Evolutionary conservation across 2,888 invertebrate genomes (phyloP).

Genomic region (Drosophila affinis): DNA sequence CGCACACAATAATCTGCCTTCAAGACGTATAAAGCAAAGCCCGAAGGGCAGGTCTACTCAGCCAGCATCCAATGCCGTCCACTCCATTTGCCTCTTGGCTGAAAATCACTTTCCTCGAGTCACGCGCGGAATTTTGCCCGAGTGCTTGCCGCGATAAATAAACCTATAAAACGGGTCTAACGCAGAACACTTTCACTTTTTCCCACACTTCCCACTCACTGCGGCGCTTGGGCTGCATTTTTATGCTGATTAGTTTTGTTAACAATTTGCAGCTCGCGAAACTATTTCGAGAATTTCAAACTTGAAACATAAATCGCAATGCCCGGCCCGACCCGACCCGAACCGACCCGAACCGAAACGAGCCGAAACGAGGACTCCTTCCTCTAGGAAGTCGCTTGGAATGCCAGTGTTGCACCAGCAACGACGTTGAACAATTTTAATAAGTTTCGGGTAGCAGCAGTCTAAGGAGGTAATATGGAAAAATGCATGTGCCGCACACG

Average conservation of each 20-base stretch:
- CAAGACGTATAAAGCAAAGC: neutral
- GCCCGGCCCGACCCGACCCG: constrained; percentile 12
- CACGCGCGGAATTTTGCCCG: constrained; percentile 16
- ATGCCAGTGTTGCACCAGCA: constrained; percentile 44
- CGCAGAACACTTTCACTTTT: constrained; percentile 60
- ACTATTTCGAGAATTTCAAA: constrained; percentile 67
- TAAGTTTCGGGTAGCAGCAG: constrained; percentile 47
- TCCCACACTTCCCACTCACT: neutral
- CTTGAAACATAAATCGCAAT: constrained; percentile 62
- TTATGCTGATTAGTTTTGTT: constrained; percentile 73
- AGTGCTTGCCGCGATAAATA: constrained; percentile 37
- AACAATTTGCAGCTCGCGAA: constrained; percentile 74
- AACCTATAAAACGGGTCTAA: constrained; percentile 45
- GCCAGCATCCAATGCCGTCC: neutral
- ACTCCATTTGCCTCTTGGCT: constrained; percentile 36
- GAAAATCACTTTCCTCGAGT: neutral
- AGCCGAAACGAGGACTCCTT: too few relatives aligned
- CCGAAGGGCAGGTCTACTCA: too few relatives aligned
- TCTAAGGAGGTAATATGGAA: constrained; percentile 55
- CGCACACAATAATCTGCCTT: neutral
- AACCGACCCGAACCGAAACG: too few relatives aligned
- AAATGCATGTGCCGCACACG: constrained; percentile 64
- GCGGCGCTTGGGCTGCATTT: constrained; percentile 48
- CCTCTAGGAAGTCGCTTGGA: neutral
- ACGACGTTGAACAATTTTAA: constrained; percentile 56